Percentiles rank a stretch among this genome's conserved stretches.
These are phyloP conservation scores for Andrena hattorfiana DNA, from an alignment of 2,888 invertebrate genomes.

Conservation along the genomic window DNA sequence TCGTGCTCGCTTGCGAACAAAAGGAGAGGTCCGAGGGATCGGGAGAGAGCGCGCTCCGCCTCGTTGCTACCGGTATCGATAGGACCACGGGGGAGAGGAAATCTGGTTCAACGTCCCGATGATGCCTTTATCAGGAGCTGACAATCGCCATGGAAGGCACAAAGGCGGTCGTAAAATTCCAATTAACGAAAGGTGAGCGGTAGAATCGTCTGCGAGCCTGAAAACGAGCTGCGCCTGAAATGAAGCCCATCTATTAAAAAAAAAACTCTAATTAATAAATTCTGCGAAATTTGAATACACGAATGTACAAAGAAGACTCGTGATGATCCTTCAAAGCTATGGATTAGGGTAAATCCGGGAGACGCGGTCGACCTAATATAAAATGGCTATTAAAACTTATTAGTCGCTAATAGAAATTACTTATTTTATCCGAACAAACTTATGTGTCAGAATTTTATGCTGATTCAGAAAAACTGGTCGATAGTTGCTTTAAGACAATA, in stretches of 20 bases:
- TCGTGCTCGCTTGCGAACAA: constrained; percentile 50
- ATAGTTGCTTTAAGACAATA: no score
- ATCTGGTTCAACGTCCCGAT: constrained; percentile 69
- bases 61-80: constrained; percentile 61
- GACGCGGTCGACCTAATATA: no score
- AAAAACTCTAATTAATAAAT: background rate
- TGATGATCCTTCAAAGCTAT: no score
- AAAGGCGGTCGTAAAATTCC: constrained; percentile 76
- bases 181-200: constrained; percentile 70
- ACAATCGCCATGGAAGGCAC: constrained; percentile 69
- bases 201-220: constrained; percentile 19
- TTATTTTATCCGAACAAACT: no score
- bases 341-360: no score
- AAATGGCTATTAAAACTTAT: no score
- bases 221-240: background rate
- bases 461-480: no score
- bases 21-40: constrained; percentile 42
- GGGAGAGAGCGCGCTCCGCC: constrained; percentile 27
- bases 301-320: background rate
- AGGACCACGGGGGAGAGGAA: constrained; percentile 31
- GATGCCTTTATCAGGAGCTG: constrained; percentile 72
- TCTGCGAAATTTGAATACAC: background rate
- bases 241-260: background rate
- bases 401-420: no score
- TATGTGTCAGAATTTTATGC: no score